These are phyloP conservation scores for Phaonia tiefii DNA, from an alignment of 2,888 invertebrate species.

Conservation along the genomic window DNA sequence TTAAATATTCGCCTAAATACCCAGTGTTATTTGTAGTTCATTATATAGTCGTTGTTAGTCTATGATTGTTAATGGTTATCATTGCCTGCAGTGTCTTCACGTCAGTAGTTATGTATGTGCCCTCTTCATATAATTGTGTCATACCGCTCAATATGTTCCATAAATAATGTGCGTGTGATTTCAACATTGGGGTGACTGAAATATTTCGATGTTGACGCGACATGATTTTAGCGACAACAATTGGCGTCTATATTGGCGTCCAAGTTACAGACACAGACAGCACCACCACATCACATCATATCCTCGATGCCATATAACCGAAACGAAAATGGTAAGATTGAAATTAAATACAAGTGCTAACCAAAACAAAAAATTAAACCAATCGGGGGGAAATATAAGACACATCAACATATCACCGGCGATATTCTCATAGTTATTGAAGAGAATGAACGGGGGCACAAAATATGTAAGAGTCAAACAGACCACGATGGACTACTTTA, in stretches of 20 bases:
- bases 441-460: too few relatives aligned
- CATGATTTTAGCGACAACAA: conserved; percentile 53
- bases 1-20: too few relatives aligned
- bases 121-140: conserved; percentile 23
- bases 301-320: too few relatives aligned
- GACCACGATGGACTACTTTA: not conserved
- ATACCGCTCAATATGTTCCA: conserved; percentile 14
- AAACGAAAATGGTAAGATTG: not conserved
- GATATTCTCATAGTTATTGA: conserved; percentile 12
- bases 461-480: not conserved
- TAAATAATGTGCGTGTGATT: conserved; percentile 19
- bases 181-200: conserved; percentile 28
- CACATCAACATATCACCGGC: conserved; percentile 29
- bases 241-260: conserved; percentile 50
- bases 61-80: too few relatives aligned
- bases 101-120: too few relatives aligned
- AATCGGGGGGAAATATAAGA: not conserved
- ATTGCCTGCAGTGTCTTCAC: too few relatives aligned
- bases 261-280: conserved; percentile 37
- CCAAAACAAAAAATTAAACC: conserved; percentile 8
- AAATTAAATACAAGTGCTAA: not conserved
- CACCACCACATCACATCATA: too few relatives aligned
- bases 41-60: too few relatives aligned
- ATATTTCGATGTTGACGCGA: conserved; percentile 50
- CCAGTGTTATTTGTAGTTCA: too few relatives aligned